Evolutionary conservation across 2,888 invertebrate species (phyloP).

Genomic region (Antheraea assamensis): DNA sequence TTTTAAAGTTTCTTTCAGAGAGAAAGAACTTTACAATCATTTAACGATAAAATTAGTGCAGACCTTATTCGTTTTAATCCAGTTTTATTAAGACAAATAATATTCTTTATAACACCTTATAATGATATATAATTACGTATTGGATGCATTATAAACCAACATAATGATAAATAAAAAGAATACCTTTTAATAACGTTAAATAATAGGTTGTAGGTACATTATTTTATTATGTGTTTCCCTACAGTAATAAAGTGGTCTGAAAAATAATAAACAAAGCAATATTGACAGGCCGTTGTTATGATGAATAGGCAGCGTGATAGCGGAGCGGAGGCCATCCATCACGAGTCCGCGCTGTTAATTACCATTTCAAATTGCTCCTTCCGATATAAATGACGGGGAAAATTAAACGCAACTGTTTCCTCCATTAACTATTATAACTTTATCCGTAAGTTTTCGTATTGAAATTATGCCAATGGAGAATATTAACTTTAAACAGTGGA

Average conservation of each 20-base stretch:
- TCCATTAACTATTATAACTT: slow-evolving; percentile 28
- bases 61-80: too few species aligned
- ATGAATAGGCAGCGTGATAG: slow-evolving; percentile 47
- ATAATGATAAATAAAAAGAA: neutral
- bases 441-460: slow-evolving; percentile 17
- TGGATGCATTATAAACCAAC: too few species aligned
- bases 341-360: slow-evolving; percentile 61
- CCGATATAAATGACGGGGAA: slow-evolving; percentile 53
- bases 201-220: neutral
- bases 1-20: neutral
- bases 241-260: slow-evolving; percentile 19
- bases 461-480: slow-evolving; percentile 39
- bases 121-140: too few species aligned
- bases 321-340: slow-evolving; percentile 56
- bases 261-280: slow-evolving; percentile 37
- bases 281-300: slow-evolving; percentile 45
- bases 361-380: slow-evolving; percentile 68
- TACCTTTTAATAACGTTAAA: neutral
- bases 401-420: slow-evolving; percentile 50
- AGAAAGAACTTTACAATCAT: neutral
- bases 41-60: neutral
- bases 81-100: too few species aligned
- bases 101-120: too few species aligned
- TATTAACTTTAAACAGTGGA: slow-evolving; percentile 35
- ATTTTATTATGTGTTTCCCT: slow-evolving; percentile 2